Base-by-base conservation (phyloP, 1,140 invertebrate species). In the Drosophila santomea region DNA sequence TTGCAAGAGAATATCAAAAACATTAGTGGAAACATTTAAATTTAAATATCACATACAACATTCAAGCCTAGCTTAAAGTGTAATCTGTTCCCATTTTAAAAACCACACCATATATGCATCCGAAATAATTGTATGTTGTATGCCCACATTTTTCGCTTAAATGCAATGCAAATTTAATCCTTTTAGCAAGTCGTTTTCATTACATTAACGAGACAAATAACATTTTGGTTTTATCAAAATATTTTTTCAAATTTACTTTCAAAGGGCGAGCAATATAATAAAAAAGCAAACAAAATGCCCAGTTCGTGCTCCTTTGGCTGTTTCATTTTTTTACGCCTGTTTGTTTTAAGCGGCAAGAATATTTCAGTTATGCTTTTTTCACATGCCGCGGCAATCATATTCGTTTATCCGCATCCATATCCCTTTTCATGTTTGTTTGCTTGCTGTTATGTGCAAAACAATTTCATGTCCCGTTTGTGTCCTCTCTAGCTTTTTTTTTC, bases 101-200 rank as follows among this genome's bases (percentile, higher is more conserved):
- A 43, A 5, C n/a, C 11, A 2, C 20, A 12, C 11, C 32, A 25
- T 20, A 45, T 32, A 17, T 35, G 47, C 32, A 17, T 14, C 38
- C 10, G 8, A 36, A 60, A 45, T 17, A 38, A 25, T 45, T 43
- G 12, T 36, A n/a, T 35, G 23, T 45, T 43, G 12, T 36, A n/a
- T 35, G 15, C 39, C 36, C 52, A 55, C 47, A 63, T 28, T 45
- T 32, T 64, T 48, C 3, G 14, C 56, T 39, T 74, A 73, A 64
- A 66, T 73, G 62, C 57, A 72, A 69, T 82, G 72, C 47, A 74
- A 89, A 80, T 89, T 78, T 78, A 89, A 89, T 89, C 80, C 84
- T 80, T 89, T 89, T 89, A 89, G 78, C 73, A 44, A 52, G 43
- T 61, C 85, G 78, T 73, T 85, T 89, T 89, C 84, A 89, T 89